phyloP scores from a whole-genome alignment of 2,888 invertebrate species.

The Stenichneumon culpator region DNA sequence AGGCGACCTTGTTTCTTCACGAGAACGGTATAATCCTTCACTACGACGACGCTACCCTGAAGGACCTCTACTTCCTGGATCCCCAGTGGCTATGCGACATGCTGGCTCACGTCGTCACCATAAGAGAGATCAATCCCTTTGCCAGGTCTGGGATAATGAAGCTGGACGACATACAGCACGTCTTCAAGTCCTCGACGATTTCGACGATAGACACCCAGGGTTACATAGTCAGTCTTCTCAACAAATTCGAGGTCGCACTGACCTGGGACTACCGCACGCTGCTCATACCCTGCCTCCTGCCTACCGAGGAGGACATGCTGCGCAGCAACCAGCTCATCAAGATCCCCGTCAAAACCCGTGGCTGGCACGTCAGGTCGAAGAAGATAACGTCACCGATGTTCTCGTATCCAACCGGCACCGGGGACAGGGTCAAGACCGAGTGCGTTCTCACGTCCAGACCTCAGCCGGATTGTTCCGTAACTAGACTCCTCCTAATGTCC shows the following conservation, averaged over 20 bases:
- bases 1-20: conserved; percentile 98
- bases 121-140: conserved; percentile 98
- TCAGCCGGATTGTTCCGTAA: conserved; percentile 88
- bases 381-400: conserved; percentile 86
- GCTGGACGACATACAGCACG: conserved; percentile 95
- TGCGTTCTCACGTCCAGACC: conserved; percentile 85
- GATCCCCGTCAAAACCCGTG: conserved; percentile 89
- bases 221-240: conserved; percentile 95
- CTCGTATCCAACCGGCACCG: conserved; percentile 69
- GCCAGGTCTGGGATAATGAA: conserved; percentile 97
- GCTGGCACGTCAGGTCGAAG: conserved; percentile 89
- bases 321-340: conserved; percentile 83
- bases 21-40: conserved; percentile 98
- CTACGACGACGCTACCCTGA: conserved; percentile 97
- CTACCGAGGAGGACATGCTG: conserved; percentile 90
- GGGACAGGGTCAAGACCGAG: conserved; percentile 80
- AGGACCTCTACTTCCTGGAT: conserved; percentile 98
- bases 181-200: conserved; percentile 95
- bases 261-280: conserved; percentile 97
- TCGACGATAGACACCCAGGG: conserved; percentile 90
- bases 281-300: conserved; percentile 95
- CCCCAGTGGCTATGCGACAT: conserved; percentile 99
- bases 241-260: conserved; percentile 98
- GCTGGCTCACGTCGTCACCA: conserved; percentile 98
- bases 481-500: conserved; percentile 95